These are phyloP conservation scores for Uropsilus gracilis DNA, from an alignment of 2,113 vertebrate genomes.

Conservation along the genomic window DNA sequence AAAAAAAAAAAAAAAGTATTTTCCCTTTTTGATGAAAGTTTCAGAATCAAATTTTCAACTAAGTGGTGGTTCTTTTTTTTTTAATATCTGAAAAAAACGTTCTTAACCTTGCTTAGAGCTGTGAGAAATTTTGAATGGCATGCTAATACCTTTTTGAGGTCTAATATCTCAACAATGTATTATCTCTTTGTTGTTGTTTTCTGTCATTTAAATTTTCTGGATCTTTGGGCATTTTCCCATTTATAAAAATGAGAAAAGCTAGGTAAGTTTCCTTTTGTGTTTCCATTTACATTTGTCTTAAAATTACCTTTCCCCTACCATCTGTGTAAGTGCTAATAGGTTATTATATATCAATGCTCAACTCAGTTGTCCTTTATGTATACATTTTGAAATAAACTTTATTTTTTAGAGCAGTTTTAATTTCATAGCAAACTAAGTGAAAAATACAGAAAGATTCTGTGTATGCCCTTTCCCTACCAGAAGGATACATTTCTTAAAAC, in stretches of 20 bases:
- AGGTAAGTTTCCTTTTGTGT: neutral
- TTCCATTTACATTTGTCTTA: slow-evolving; percentile 33
- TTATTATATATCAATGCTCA: neutral
- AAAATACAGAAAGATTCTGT: no score
- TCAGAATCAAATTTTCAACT: slow-evolving; percentile 13
- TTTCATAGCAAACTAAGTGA: no score
- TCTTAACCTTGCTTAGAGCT: neutral
- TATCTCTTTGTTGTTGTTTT: neutral
- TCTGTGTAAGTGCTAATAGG: neutral
- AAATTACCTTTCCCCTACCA: neutral
- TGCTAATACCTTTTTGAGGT: neutral
- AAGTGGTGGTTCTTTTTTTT: neutral
- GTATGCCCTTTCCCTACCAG: no score
- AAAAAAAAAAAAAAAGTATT: neutral
- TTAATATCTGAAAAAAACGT: neutral
- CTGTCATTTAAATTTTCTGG: neutral
- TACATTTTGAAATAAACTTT: no score
- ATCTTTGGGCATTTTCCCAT: neutral
- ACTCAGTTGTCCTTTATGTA: no score
- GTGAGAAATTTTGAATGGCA: neutral
- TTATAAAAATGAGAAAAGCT: neutral
- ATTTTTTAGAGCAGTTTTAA: no score
- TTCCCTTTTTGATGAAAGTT: neutral
- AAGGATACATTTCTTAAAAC: no score
- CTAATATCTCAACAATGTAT: neutral